Evolutionary conservation across 2,888 invertebrate genomes (phyloP).

Genomic region (Aphodius granarius): DNA sequence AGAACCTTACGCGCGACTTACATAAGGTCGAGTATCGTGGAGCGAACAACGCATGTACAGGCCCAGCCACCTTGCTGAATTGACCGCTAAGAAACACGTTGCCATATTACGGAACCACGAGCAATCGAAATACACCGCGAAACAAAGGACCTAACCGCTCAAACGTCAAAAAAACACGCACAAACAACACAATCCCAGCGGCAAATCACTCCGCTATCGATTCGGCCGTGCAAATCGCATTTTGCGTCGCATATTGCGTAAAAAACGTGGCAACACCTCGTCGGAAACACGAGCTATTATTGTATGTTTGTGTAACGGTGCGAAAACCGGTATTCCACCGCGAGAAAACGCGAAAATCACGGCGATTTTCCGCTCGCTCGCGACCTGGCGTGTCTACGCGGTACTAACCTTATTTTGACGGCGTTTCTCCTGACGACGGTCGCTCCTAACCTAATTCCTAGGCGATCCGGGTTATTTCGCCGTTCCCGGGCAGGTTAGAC

Average conservation of each 20-base stretch:
- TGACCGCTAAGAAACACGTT: slow-evolving; percentile 35
- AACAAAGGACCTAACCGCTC: slow-evolving; percentile 3
- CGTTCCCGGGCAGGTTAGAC: neutral
- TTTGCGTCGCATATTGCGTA: slow-evolving; percentile 20
- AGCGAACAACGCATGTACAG: slow-evolving; percentile 36
- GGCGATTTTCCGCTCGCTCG: too few relatives aligned
- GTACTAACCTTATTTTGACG: neutral
- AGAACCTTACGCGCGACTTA: slow-evolving; percentile 27
- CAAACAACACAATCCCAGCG: neutral
- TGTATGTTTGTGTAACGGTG: slow-evolving; percentile 11
- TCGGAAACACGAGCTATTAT: slow-evolving; percentile 12
- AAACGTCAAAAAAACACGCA: neutral
- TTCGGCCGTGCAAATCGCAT: too few relatives aligned
- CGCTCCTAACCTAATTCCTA: slow-evolving; percentile 10
- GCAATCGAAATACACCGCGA: slow-evolving; percentile 19
- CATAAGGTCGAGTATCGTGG: slow-evolving; percentile 34
- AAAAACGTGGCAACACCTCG: slow-evolving; percentile 9
- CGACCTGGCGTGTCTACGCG: too few relatives aligned
- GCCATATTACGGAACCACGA: slow-evolving; percentile 16
- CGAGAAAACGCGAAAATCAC: neutral
- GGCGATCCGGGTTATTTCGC: neutral
- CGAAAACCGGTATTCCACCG: neutral
- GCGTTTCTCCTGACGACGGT: neutral
- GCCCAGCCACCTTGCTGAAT: slow-evolving; percentile 42
- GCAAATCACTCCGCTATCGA: neutral